Evolutionary conservation across 2,888 invertebrate species (phyloP), one percentile per base, ranked within the genome.

Genomic region (Sussaba pulchella): DNA sequence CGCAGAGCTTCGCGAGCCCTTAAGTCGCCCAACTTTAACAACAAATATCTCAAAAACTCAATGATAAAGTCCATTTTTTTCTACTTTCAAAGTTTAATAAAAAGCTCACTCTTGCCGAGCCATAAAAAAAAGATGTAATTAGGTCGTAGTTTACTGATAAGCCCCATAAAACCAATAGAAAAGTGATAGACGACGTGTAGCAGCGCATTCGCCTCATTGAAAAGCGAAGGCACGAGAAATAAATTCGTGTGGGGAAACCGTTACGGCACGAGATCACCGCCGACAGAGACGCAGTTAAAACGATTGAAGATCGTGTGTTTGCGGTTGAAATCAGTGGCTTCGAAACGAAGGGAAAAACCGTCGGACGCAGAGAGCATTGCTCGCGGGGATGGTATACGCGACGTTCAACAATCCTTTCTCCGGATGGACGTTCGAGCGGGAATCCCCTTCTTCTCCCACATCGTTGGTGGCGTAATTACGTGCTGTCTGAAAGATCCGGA

Each of bases 271-370:
- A 50, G 47, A 54, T 66, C 36, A 41, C 12, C 26, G 9, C 12
- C 10, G 43, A 61, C 36, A 9, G 47, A 54, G 63, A 47, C 19
- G 66, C 50, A 5, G 57, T n/a, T 26, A 41, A 52, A 47, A 36
- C 57, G 71, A 71, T 69, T 47, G 72, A 64, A 41, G 63, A 76
- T 73, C 72, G 43, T 26, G 76, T 81, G 19, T 72, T 82, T 31
- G 31, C 6, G 31, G 57, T 76, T 78, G 41, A 76, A n/a, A 81
- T 85, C 78, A 81, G 82, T 75, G 24, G 31, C 61, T 72, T 67
- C 74, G 79, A 84, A 88, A 87, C 84, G 88, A 88, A 86, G 86
- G 87, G 85, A 88, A 88, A 88, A 88, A 87, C 85, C 81, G 83
- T 83, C 57, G 43, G 76, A 50, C 31, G 78, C 81, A 84, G 86